Conservation (phyloP, 2,888 invertebrate genomes). For the Linnaemya vulpina region DNA sequence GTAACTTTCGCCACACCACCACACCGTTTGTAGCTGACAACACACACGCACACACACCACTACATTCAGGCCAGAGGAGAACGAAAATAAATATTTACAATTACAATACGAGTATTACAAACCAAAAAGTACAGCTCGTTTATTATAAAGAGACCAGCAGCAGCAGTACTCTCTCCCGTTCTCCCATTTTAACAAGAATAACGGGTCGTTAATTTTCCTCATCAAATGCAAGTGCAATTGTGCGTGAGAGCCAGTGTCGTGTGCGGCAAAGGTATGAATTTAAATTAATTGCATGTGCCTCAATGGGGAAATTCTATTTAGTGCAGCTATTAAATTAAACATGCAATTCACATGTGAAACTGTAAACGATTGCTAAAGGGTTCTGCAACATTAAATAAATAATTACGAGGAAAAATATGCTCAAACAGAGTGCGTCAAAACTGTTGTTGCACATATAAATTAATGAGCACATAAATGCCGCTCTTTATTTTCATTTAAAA, state of each 20-base stretch:
- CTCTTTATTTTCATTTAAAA: neutral
- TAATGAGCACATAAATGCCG: slow-evolving; percentile 11
- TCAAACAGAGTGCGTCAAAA: neutral
- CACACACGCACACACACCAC: neutral
- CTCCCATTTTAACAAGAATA: slow-evolving; percentile 13
- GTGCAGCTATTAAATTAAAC: slow-evolving; percentile 43
- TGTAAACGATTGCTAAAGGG: slow-evolving; percentile 7
- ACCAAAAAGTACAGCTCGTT: slow-evolving; percentile 3
- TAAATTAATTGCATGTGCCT: slow-evolving; percentile 38
- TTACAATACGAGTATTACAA: slow-evolving; percentile 21
- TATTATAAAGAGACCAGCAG: slow-evolving; percentile 10
- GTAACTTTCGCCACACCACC: neutral
- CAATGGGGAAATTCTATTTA: slow-evolving; percentile 26
- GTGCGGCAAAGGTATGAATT: slow-evolving; percentile 10
- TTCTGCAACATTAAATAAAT: neutral
- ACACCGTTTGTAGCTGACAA: neutral
- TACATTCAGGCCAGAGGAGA: neutral
- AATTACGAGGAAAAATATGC: neutral
- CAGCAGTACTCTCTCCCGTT: neutral
- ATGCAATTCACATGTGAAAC: slow-evolving; percentile 27
- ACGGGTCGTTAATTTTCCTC: slow-evolving; percentile 42
- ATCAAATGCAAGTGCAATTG: neutral
- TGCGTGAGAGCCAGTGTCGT: neutral
- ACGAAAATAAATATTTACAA: neutral
- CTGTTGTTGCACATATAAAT: neutral